Percentiles rank a stretch among this genome's conserved stretches.
phyloP scores from a whole-genome alignment of 2,113 vertebrate species.

The Ophiodon elongatus region DNA sequence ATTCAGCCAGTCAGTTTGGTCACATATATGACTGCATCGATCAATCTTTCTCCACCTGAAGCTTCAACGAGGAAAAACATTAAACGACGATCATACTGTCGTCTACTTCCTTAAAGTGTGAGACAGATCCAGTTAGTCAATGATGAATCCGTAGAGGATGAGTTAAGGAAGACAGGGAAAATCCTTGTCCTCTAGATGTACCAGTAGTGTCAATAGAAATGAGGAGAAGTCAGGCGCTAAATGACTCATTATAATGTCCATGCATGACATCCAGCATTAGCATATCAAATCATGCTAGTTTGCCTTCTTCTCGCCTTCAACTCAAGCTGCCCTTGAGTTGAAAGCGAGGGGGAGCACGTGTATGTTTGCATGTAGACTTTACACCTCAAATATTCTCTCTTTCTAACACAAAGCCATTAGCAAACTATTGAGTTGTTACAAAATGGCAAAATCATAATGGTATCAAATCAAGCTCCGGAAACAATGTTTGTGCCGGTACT shows the following conservation, averaged over 20 bases:
- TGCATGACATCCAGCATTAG: constrained; percentile 65
- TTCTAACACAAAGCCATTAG: constrained; percentile 32
- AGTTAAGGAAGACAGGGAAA: constrained; percentile 55
- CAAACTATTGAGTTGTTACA: constrained; percentile 39
- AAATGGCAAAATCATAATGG: constrained; percentile 49
- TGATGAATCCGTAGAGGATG: constrained; percentile 31
- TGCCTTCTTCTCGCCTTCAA: neutral
- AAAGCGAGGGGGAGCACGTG: constrained; percentile 7
- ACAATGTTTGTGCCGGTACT: constrained; percentile 51
- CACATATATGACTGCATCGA: neutral
- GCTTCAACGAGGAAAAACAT: neutral
- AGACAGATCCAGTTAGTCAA: constrained; percentile 29
- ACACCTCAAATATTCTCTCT: neutral
- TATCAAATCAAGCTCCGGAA: constrained; percentile 49
- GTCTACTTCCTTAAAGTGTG: neutral
- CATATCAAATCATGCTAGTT: constrained; percentile 56
- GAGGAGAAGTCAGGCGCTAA: constrained; percentile 62
- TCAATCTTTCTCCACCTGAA: neutral
- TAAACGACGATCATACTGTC: neutral
- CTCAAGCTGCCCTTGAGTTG: constrained; percentile 45
- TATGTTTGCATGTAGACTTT: constrained; percentile 13
- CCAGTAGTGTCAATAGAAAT: constrained; percentile 61
- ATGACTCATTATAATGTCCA: constrained; percentile 67
- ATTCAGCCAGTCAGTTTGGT: neutral
- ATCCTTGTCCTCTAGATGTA: constrained; percentile 56